A percentile compares a stretch with the other conserved stretches of the same genome.
phyloP scores from a whole-genome alignment of 2,888 invertebrate species.

The Hirtodrosophila confusa region DNA sequence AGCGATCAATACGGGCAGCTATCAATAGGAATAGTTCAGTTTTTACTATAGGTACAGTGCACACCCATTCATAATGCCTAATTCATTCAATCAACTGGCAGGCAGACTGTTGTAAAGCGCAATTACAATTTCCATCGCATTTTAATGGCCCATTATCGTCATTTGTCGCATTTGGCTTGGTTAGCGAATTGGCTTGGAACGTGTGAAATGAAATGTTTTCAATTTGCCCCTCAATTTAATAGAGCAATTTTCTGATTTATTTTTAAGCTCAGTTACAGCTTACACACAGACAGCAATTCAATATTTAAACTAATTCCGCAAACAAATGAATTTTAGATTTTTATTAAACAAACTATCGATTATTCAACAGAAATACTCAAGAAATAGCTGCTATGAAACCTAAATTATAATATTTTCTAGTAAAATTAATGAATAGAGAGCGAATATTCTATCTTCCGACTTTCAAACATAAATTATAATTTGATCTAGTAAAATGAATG shows the following conservation, averaged over 20 bases:
- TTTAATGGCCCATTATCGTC: conserved; percentile 30
- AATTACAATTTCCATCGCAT: conserved; percentile 16
- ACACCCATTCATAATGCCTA: conserved; percentile 12
- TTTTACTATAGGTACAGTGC: background rate
- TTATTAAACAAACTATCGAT: too few species aligned
- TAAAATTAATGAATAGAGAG: too few species aligned
- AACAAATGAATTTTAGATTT: too few species aligned
- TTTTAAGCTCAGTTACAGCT: background rate
- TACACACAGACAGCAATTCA: too few species aligned
- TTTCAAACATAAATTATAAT: too few species aligned
- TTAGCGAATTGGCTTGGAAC: background rate
- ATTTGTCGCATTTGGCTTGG: conserved; percentile 12
- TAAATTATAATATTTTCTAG: too few species aligned
- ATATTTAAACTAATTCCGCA: too few species aligned
- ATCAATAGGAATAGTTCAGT: conserved; percentile 29
- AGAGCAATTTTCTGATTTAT: background rate
- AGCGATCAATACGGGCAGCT: conserved; percentile 40
- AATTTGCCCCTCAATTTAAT: background rate
- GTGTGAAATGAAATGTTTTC: conserved; percentile 14
- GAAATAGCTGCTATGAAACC: too few species aligned
- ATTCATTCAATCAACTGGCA: conserved; percentile 17
- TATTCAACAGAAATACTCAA: too few species aligned
- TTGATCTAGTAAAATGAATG: too few species aligned
- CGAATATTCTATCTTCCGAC: too few species aligned
- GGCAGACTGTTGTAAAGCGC: conserved; percentile 3